Percentiles rank a stretch among this genome's conserved stretches.
Evolutionary conservation across 2,888 invertebrate genomes (phyloP).

Genomic region (Caenorhabditis sulstoni): DNA sequence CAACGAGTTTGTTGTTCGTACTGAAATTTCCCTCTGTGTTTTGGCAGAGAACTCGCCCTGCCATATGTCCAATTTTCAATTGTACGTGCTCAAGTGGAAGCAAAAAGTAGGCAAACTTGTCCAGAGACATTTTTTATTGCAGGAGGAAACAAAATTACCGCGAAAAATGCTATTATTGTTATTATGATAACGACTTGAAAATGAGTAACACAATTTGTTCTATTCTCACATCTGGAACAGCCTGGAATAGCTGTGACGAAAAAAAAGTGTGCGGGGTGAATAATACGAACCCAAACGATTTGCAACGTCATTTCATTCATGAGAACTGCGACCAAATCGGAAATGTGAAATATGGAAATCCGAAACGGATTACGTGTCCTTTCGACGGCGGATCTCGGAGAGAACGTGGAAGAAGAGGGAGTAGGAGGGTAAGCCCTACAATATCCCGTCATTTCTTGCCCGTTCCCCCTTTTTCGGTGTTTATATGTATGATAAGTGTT

Average conservation of each 20-base stretch:
- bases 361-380: neutral
- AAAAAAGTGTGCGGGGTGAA: too few relatives aligned
- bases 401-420: neutral
- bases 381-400: neutral
- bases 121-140: too few relatives aligned
- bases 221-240: too few relatives aligned
- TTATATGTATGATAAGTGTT: too few relatives aligned
- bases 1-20: neutral
- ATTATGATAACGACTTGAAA: too few relatives aligned
- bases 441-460: neutral
- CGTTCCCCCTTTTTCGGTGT: too few relatives aligned
- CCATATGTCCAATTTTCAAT: too few relatives aligned
- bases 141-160: too few relatives aligned
- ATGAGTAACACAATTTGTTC: too few relatives aligned
- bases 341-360: neutral
- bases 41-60: neutral
- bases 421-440: neutral
- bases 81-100: conserved; percentile 6
- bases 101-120: neutral
- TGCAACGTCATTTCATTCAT: conserved; percentile 28
- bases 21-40: neutral
- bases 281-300: too few relatives aligned
- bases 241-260: too few relatives aligned
- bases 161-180: too few relatives aligned
- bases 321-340: neutral